Evolutionary conservation across 53 echinoderm and acorn worm genomes (phyloP), one percentile per base, ranked within the genome.

Genomic region (Actinopyga echinites): DNA sequence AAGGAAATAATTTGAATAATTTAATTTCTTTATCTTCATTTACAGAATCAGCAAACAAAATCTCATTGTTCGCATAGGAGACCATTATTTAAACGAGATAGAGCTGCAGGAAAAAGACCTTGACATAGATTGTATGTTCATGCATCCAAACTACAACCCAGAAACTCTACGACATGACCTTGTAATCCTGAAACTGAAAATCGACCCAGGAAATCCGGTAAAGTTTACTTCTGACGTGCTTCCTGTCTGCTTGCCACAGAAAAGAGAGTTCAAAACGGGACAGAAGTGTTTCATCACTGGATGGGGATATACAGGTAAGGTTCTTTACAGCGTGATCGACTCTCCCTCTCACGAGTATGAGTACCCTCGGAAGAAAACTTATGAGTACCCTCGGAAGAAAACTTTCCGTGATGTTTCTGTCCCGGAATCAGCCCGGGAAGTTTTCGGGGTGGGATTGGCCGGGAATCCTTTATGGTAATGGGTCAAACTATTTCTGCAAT

Each of bases 231-330:
- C 86, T 13, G 68, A 82, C 40, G 87, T 93, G 0, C 63, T 77
- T 26, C 92, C 99, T 0, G 89, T 89, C 32, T 99, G 99, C 66
- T 65, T 99, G 62, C 96, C 96, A 9, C 83, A 86, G 49, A 81
- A 85, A 30, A 81, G 62, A 11, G 93, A 99, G 88, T 99, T 94
- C 58, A 65, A 52, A 25, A 66, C 62, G 11, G 92, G 91, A 0
- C 42, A 88, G 30, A 42, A 63, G n/a, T 99, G 99, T 64, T 90
- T 86, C 80, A 81, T 94, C 82, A 92, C 99, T 0, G 99, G 99
- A 52, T 99, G 99, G 99, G 99, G 99, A 2, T 89, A 90, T 56
- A 92, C 87, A 82, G 83, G 99, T 99, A 89, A 28, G 28, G 36
- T 38, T 10, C n/a, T 75, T 75, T 12, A 20, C 15, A 25, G 6